Percentiles rank a stretch among this genome's conserved stretches.
Conservation (phyloP, 2,797 vertebrate species). For the Graptemys geographica region DNA sequence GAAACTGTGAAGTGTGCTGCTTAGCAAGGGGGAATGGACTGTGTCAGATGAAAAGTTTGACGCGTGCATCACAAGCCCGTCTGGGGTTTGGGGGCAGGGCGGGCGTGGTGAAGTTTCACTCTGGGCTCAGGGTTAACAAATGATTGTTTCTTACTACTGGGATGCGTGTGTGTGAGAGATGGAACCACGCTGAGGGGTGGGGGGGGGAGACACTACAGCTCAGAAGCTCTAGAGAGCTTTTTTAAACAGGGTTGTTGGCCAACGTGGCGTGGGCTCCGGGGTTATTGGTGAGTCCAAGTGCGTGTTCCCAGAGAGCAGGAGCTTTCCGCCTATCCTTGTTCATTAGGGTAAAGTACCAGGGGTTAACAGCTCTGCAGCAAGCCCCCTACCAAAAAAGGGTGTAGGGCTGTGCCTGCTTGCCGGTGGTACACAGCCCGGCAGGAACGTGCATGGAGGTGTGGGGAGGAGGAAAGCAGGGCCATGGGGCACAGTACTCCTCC, state of each 20-base stretch:
- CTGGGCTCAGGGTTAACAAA: background rate
- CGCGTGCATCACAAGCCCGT: accelerated
- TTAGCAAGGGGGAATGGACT: background rate
- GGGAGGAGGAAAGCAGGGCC: no score
- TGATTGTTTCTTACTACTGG: background rate
- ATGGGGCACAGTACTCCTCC: no score
- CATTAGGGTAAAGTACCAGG: background rate
- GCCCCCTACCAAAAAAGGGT: background rate
- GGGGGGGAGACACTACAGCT: no score
- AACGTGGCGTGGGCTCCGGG: background rate
- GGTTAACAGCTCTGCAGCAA: background rate
- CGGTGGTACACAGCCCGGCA: no score
- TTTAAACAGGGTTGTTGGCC: background rate
- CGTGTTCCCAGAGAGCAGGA: background rate
- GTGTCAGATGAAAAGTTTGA: background rate
- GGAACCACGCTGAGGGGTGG: no score
- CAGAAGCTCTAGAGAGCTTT: background rate
- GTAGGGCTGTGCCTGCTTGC: background rate
- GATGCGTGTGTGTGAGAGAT: no score
- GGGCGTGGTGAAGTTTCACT: background rate
- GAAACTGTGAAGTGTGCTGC: slow-evolving; percentile 21
- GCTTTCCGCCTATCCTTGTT: background rate
- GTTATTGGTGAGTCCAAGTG: background rate
- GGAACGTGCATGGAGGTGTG: no score
- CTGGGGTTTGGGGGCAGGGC: accelerated